Conservation (phyloP, 2,797 vertebrate genomes). For the Crenichthys baileyi region DNA sequence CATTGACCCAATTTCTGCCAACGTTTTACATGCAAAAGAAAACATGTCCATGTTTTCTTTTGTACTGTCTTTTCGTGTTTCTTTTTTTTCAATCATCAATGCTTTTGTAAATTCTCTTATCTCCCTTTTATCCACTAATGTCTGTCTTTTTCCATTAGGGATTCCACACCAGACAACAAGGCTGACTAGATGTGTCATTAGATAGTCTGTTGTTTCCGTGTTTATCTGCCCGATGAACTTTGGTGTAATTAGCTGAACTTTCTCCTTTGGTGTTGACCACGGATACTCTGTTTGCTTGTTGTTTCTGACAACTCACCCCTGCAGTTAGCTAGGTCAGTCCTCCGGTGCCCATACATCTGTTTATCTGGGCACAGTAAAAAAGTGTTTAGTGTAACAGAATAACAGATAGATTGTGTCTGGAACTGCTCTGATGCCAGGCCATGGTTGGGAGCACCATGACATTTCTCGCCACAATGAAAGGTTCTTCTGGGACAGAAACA, state of each 20-base stretch:
- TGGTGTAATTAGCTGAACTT: conserved; percentile 68
- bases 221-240: conserved; percentile 63
- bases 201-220: conserved; percentile 50
- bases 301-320: conserved; percentile 69
- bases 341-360: conserved; percentile 63
- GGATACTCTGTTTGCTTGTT: conserved; percentile 57
- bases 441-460: conserved; percentile 28
- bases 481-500: conserved; percentile 20
- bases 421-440: conserved; percentile 22
- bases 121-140: conserved; percentile 7
- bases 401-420: conserved; percentile 38
- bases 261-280: conserved; percentile 62
- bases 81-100: conserved; percentile 14
- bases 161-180: conserved; percentile 29
- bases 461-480: conserved; percentile 39
- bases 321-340: conserved; percentile 54
- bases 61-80: conserved; percentile 18
- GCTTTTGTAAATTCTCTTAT: conserved; percentile 25
- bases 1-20: conserved; percentile 66
- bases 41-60: conserved; percentile 40
- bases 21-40: conserved; percentile 20
- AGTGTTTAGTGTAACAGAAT: conserved; percentile 31
- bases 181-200: conserved; percentile 32
- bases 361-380: conserved; percentile 50
- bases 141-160: conserved; percentile 36